Evolutionary conservation across 2,113 vertebrate species (phyloP).

Genomic region (Calidris pygmaea): DNA sequence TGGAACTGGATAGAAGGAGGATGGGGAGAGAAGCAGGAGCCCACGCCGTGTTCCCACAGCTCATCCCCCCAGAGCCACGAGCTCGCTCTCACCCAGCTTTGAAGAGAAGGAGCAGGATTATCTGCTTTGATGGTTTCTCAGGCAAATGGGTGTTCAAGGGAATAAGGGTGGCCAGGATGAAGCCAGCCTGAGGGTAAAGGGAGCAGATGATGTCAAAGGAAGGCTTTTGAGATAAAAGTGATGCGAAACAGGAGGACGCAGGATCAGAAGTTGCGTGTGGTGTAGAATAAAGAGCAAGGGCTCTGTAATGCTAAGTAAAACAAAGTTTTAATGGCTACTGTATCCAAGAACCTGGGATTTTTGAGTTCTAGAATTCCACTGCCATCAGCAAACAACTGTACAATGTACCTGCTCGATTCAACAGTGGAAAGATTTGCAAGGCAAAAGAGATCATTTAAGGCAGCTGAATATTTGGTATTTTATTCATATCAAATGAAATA

Average conservation of each 20-base stretch:
- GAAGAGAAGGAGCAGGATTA: background rate
- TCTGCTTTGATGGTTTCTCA: background rate
- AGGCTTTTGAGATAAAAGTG: background rate
- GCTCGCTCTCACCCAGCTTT: background rate
- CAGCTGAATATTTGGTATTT: background rate
- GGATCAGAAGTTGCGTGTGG: background rate
- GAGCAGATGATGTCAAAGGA: background rate
- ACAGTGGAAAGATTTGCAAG: background rate
- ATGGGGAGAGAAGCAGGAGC: background rate
- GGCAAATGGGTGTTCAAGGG: background rate
- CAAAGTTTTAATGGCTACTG: background rate
- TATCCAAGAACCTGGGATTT: background rate
- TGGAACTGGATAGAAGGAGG: background rate
- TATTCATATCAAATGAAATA: background rate
- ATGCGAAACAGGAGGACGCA: background rate
- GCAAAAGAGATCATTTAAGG: background rate
- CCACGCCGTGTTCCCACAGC: accelerated
- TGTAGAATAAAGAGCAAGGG: background rate
- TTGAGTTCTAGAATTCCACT: background rate
- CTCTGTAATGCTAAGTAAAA: background rate
- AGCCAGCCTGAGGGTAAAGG: background rate
- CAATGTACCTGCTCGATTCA: background rate
- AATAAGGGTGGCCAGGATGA: background rate
- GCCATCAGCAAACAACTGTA: background rate
- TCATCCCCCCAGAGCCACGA: background rate